phyloP scores from a whole-genome alignment of 2,797 vertebrate genomes.

The Brachymystax lenok region DNA sequence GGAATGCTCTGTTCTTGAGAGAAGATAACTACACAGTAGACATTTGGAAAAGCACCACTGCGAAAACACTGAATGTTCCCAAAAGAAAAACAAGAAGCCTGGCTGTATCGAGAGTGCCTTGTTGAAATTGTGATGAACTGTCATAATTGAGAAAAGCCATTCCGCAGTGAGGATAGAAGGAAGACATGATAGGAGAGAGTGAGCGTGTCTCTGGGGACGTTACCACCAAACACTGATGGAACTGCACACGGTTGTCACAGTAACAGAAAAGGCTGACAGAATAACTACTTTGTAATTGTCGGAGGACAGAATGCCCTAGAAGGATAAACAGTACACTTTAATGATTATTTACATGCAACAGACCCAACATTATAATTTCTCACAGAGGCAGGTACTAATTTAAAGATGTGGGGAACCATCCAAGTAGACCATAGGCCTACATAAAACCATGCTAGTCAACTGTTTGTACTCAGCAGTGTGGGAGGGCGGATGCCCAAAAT shows the following conservation, averaged over 20 bases:
- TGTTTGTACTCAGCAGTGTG: not conserved
- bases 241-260: constrained; percentile 63
- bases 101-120: constrained; percentile 9
- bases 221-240: constrained; percentile 5
- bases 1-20: not conserved
- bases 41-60: constrained; percentile 1
- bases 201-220: constrained; percentile 30
- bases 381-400: constrained; percentile 39
- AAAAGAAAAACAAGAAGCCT: not conserved
- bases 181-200: constrained; percentile 18
- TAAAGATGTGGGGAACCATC: constrained; percentile 15
- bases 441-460: not conserved
- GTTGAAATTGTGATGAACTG: constrained; percentile 21
- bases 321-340: constrained; percentile 54
- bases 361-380: constrained; percentile 41
- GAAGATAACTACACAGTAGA: not conserved
- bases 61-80: not conserved
- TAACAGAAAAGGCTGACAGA: constrained; percentile 50
- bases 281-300: not conserved
- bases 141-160: constrained; percentile 17
- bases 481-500: not conserved
- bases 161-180: constrained; percentile 8
- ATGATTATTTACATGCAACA: constrained; percentile 62
- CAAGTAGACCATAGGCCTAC: not conserved
- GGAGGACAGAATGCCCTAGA: not conserved